A percentile compares a stretch with the other conserved stretches of the same genome.
phyloP scores from a whole-genome alignment of 2,797 vertebrate species.

The Caiman crocodilus region DNA sequence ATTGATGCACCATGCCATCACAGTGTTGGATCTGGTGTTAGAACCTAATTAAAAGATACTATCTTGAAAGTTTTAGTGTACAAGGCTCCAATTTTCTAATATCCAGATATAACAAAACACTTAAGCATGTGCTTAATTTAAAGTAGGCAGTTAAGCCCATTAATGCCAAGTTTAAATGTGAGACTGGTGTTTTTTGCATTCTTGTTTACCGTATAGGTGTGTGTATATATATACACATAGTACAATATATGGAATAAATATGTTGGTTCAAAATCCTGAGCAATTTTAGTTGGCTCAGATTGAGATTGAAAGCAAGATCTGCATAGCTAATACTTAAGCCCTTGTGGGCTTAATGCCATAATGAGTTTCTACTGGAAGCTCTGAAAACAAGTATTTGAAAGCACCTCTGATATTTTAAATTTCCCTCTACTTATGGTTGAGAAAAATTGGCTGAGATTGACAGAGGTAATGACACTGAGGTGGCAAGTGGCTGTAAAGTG shows the following conservation, averaged over 20 bases:
- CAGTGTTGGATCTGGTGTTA: background rate
- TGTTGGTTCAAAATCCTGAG: background rate
- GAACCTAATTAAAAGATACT: background rate
- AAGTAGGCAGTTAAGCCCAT: background rate
- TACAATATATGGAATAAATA: background rate
- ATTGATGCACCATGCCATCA: background rate
- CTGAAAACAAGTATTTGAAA: conserved; percentile 41
- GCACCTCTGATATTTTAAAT: conserved; percentile 50
- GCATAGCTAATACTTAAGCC: background rate
- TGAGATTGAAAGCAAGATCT: background rate
- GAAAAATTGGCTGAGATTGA: conserved; percentile 46
- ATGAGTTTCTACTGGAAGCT: conserved; percentile 21
- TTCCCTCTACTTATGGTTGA: conserved; percentile 31
- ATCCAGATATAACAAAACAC: background rate
- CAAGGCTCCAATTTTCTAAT: conserved; percentile 23
- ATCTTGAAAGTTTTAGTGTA: conserved; percentile 16
- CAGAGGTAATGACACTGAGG: conserved; percentile 23
- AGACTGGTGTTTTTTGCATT: conserved; percentile 41
- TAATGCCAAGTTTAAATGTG: conserved; percentile 8
- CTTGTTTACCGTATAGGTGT: conserved; percentile 20
- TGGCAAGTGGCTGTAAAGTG: conserved; percentile 58
- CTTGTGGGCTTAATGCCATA: conserved; percentile 32
- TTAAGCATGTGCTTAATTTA: background rate
- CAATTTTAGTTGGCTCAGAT: background rate
- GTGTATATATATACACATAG: background rate